These are phyloP conservation scores for Mesodorylaimus sp. DNA, from an alignment of 2,888 invertebrate species.

Conservation along the genomic window DNA sequence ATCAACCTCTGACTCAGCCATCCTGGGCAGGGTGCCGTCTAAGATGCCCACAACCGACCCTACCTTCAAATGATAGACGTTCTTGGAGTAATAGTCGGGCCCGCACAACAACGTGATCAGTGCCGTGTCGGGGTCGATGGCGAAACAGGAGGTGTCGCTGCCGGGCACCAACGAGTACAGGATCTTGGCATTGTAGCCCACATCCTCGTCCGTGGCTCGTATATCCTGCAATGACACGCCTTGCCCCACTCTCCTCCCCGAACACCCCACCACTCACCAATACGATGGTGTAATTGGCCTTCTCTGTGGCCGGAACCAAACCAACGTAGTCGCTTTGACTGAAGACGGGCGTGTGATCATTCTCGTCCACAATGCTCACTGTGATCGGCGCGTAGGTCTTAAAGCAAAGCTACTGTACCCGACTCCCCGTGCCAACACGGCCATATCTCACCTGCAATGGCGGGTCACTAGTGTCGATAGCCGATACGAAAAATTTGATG, in stretches of 20 bases:
- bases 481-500: too few relatives aligned
- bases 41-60: too few relatives aligned
- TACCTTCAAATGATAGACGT: not conserved
- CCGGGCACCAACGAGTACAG: not conserved
- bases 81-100: not conserved
- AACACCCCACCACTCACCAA: conserved; percentile 49
- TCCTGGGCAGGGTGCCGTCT: too few relatives aligned
- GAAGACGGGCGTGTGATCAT: conserved; percentile 78
- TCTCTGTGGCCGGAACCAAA: conserved; percentile 58
- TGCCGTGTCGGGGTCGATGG: not conserved
- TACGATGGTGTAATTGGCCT: conserved; percentile 55
- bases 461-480: too few relatives aligned
- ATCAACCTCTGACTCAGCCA: too few relatives aligned
- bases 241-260: too few relatives aligned
- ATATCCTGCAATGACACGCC: conserved; percentile 3
- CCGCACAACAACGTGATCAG: not conserved
- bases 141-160: not conserved
- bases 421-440: too few relatives aligned
- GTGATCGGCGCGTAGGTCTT: conserved; percentile 36
- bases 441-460: too few relatives aligned
- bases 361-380: conserved; percentile 75
- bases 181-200: not conserved
- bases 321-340: conserved; percentile 61
- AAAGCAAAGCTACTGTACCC: too few relatives aligned
- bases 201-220: not conserved